These are phyloP conservation scores for Portunus trituberculatus DNA, from an alignment of 1,140 invertebrate genomes.

Conservation along the genomic window DNA sequence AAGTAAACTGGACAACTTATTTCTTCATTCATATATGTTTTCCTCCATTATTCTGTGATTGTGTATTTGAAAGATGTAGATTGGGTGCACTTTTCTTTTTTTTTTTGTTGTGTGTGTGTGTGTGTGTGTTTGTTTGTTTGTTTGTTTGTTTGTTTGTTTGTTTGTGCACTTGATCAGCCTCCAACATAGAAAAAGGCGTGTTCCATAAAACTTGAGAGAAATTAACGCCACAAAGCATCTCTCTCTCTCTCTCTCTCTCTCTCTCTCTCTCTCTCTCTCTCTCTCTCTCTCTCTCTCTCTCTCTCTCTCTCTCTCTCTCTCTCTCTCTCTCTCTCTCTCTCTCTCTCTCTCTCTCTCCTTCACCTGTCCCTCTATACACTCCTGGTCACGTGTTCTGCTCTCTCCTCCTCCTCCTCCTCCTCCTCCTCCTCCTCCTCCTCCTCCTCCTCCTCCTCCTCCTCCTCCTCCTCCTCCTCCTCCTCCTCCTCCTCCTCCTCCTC, in stretches of 20 bases:
- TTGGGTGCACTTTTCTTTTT: no score
- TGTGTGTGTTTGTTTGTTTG: constrained; percentile 29
- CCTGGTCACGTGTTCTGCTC: neutral
- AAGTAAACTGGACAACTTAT: no score
- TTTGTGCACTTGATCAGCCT: neutral
- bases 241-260: neutral
- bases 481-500: neutral
- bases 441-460: constrained; percentile 27
- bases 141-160: constrained; percentile 3
- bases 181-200: neutral
- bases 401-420: constrained; percentile 42
- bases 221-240: neutral
- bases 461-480: neutral
- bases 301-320: constrained; percentile 35
- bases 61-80: no score
- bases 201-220: neutral
- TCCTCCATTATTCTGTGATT: no score
- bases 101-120: neutral
- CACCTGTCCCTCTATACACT: neutral
- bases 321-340: constrained; percentile 40
- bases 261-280: constrained; percentile 32
- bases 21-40: no score
- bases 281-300: constrained; percentile 44
- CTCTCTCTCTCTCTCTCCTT: constrained; percentile 37
- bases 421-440: constrained; percentile 17